Base-by-base conservation (phyloP, 2,888 invertebrate genomes). In the Xylophagus ater region DNA sequence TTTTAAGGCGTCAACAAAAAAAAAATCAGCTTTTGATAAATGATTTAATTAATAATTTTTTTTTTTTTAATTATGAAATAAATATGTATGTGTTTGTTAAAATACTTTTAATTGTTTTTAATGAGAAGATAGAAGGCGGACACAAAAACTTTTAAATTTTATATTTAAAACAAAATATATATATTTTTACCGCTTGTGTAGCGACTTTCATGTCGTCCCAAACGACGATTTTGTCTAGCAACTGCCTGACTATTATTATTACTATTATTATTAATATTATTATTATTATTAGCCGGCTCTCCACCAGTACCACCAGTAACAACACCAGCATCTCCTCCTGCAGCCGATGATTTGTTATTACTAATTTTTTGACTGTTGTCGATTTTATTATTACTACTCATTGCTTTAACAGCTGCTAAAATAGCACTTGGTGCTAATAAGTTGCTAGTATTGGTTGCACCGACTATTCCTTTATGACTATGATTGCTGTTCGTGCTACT, bases 171-270 rank as follows among this genome's bases (percentile, higher is more conserved):
- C 24, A n/a, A n/a, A n/a, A n/a, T n/a, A n/a, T n/a, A n/a, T n/a
- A n/a, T n/a, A n/a, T 36, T 21, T 47, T 54, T 54, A 54, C 54
- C 54, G 47, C 54, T 54, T 47, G 54, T 54, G 40, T 54, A 54
- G 42, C 54, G 51, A 46, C 53, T 52, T 45, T 54, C 54, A 42
- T 53, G 53, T 40, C 53, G 47, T 45, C 54, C 51, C 42, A 53
- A 41, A 39, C 53, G 48, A 45, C 53, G 48, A 49, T 47, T 51
- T 42, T 46, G 47, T 44, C 50, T 46, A 45, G 46, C 43, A 46
- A 46, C 37, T 29, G 37, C 34, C 36, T 44, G 44, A 33, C 42
- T 48, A 46, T 46, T 47, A 40, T 26, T 37, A 34, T 37, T 41
- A 32, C 33, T 42, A 46, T 44, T 48, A 28, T 47, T 44, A 44